phyloP scores from a whole-genome alignment of 1,140 invertebrate species.

The Pseudoatta argentina region DNA sequence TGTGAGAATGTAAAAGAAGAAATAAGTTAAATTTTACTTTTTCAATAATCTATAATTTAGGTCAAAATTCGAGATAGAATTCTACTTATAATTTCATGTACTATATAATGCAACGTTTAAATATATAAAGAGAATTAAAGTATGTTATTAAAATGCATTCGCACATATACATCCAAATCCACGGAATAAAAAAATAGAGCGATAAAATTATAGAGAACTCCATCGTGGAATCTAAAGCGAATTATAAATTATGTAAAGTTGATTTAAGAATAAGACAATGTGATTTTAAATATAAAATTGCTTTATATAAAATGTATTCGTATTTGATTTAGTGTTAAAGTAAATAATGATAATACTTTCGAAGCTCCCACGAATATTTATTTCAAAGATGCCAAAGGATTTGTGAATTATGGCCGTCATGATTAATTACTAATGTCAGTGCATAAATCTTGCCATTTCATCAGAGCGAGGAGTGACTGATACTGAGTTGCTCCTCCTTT shows the following conservation, averaged over 20 bases:
- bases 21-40: neutral
- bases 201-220: slow-evolving; percentile 19
- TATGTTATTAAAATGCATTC: neutral
- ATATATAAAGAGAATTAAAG: neutral
- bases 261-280: neutral
- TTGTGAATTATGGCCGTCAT: no score
- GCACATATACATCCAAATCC: neutral
- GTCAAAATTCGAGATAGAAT: slow-evolving; percentile 3
- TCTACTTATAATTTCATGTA: neutral
- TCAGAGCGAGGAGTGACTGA: no score
- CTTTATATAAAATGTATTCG: neutral
- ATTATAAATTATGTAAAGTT: neutral
- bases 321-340: neutral
- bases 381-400: no score
- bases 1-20: neutral
- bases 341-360: neutral
- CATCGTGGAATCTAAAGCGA: neutral
- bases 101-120: neutral
- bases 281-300: slow-evolving; percentile 13
- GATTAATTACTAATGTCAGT: no score
- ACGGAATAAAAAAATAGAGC: neutral
- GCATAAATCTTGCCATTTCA: no score
- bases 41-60: neutral
- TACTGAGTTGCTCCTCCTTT: no score
- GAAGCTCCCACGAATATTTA: no score